Evolutionary conservation across 2,797 vertebrate genomes (phyloP).

Genomic region (Melanotaenia trifasciata): DNA sequence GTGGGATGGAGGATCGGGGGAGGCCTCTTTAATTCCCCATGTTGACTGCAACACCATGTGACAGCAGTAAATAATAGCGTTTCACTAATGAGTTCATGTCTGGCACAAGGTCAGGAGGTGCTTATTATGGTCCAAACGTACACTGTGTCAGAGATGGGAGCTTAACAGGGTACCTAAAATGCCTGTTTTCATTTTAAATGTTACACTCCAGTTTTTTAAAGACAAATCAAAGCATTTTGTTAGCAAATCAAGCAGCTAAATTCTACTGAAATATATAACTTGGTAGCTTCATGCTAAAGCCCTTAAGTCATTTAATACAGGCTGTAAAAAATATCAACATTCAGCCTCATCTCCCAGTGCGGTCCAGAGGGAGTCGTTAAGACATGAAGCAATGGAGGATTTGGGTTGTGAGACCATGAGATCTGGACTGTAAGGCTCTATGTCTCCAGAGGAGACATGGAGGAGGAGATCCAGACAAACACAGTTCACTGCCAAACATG

Average conservation of each 20-base stretch:
- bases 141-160: conserved; percentile 21
- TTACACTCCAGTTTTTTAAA: conserved; percentile 2
- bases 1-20: conserved; percentile 1
- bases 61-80: conserved; percentile 66
- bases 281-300: background rate
- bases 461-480: conserved; percentile 62
- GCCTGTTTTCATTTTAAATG: background rate
- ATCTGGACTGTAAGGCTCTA: conserved; percentile 34
- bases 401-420: conserved; percentile 10
- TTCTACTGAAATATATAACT: background rate
- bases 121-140: conserved; percentile 49
- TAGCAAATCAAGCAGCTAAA: background rate
- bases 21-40: conserved; percentile 15
- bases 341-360: conserved; percentile 7
- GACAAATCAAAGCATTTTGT: background rate
- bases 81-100: conserved; percentile 66
- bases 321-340: conserved; percentile 22
- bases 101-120: conserved; percentile 55
- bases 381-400: conserved; percentile 12
- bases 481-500: conserved; percentile 50
- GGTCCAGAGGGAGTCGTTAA: conserved; percentile 19
- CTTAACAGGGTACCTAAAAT: background rate
- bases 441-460: conserved; percentile 39
- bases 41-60: conserved; percentile 65
- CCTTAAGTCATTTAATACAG: conserved; percentile 4